These are phyloP conservation scores for Cynoglossus semilaevis DNA, from an alignment of 2,113 vertebrate species.

Conservation along the genomic window DNA sequence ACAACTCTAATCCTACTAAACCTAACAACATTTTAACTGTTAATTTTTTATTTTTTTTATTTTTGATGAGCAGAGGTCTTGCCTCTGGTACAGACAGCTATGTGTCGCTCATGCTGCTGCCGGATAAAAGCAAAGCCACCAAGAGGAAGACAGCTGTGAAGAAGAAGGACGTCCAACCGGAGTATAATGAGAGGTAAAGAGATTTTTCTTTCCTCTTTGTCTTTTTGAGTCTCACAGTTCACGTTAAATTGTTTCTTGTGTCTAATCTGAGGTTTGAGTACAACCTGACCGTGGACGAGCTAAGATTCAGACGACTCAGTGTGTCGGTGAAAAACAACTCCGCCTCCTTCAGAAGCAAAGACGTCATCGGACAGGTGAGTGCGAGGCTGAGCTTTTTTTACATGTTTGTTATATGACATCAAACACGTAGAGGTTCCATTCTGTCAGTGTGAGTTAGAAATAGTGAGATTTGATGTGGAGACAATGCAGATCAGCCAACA, in stretches of 20 bases:
- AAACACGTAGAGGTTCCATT: background rate
- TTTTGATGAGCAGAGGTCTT: conserved; percentile 73
- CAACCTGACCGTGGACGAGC: conserved; percentile 80
- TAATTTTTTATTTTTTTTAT: background rate
- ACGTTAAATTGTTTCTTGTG: background rate
- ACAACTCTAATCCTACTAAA: too few relatives aligned
- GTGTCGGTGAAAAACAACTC: conserved; percentile 83
- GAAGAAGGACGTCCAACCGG: conserved; percentile 83
- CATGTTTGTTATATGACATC: background rate
- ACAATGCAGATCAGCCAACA: too few relatives aligned
- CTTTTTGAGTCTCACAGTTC: background rate
- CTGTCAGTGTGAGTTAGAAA: too few relatives aligned
- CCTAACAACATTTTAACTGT: background rate
- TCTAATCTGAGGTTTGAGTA: conserved; percentile 81
- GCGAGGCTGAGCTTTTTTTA: background rate
- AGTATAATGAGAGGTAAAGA: conserved; percentile 82
- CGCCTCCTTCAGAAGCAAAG: conserved; percentile 84
- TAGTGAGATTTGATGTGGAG: too few relatives aligned
- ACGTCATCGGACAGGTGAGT: conserved; percentile 86
- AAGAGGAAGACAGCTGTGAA: conserved; percentile 87
- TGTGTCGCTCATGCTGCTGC: conserved; percentile 84
- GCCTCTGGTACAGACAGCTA: conserved; percentile 80
- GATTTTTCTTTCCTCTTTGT: background rate
- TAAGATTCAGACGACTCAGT: conserved; percentile 73
- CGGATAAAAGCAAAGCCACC: conserved; percentile 85